Evolutionary conservation across 2,113 vertebrate species (phyloP).

Genomic region (Mustelus asterias): DNA sequence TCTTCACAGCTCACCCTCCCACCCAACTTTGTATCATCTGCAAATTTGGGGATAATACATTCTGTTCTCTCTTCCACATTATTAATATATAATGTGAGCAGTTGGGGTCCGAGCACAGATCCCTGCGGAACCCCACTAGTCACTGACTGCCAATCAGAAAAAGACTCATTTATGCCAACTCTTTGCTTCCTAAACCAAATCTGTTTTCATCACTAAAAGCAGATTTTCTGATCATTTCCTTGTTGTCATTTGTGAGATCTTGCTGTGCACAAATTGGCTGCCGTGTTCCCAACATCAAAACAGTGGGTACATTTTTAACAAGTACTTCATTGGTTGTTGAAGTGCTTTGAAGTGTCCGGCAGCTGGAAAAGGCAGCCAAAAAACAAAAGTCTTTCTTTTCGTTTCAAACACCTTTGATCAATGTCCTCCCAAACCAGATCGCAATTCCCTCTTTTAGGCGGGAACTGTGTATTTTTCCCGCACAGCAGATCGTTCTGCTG

Average conservation of each 20-base stretch:
- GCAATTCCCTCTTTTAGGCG: not conserved
- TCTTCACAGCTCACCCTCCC: too few species aligned
- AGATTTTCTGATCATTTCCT: not conserved
- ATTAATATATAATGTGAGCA: too few species aligned
- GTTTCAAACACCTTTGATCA: not conserved
- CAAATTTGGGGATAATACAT: too few species aligned
- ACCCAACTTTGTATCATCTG: too few species aligned
- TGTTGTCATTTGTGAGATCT: not conserved
- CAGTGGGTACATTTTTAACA: not conserved
- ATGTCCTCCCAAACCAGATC: not conserved
- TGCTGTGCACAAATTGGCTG: not conserved
- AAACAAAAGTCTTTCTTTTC: not conserved
- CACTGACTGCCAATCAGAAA: too few species aligned
- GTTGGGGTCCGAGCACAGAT: too few species aligned
- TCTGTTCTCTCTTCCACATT: too few species aligned
- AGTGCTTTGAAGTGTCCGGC: not conserved
- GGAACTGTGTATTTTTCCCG: not conserved
- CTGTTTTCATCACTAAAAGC: not conserved
- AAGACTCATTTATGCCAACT: too few species aligned
- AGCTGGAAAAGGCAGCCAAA: not conserved
- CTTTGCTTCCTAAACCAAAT: too few species aligned
- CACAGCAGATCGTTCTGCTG: conserved; percentile 50
- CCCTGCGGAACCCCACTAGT: too few species aligned
- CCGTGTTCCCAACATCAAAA: not conserved
- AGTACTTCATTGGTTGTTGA: not conserved